Evolutionary conservation across 2,797 vertebrate genomes (phyloP).

Genomic region (Pelodytes ibericus): DNA sequence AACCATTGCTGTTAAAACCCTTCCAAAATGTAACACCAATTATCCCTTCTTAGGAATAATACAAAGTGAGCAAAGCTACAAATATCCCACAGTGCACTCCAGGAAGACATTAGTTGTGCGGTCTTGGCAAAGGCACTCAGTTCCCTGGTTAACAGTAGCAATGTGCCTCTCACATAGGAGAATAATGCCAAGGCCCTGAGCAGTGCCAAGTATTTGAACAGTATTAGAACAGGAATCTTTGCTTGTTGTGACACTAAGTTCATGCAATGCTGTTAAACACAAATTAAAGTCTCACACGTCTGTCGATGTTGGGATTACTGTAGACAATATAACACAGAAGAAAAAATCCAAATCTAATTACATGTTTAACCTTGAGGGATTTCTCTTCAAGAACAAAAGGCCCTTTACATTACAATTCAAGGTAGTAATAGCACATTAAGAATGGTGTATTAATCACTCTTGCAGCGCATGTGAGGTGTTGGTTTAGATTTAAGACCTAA

Average conservation of each 20-base stretch:
- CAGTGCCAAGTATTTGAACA: slow-evolving; percentile 40
- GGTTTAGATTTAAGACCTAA: too few species aligned
- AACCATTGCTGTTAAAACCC: too few species aligned
- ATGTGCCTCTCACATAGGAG: slow-evolving; percentile 5
- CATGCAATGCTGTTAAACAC: slow-evolving; percentile 9
- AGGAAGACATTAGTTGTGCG: slow-evolving; percentile 5
- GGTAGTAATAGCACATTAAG: too few species aligned
- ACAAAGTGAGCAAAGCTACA: not conserved
- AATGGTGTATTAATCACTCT: too few species aligned
- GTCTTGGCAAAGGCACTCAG: slow-evolving; percentile 36
- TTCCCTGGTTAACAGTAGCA: slow-evolving; percentile 29
- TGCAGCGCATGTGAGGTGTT: too few species aligned
- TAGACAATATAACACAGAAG: not conserved
- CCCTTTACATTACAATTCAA: too few species aligned
- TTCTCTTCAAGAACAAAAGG: not conserved
- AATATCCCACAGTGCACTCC: not conserved
- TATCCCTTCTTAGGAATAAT: not conserved
- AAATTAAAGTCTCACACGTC: slow-evolving; percentile 2
- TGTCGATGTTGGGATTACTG: not conserved
- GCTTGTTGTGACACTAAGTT: slow-evolving; percentile 28
- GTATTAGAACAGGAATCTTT: slow-evolving; percentile 30
- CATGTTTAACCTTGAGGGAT: not conserved
- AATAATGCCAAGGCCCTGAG: slow-evolving; percentile 7
- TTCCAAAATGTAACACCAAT: not conserved
- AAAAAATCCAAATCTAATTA: too few species aligned